Conservation (phyloP, 1,140 invertebrate genomes). For the Asobara japonica region DNA sequence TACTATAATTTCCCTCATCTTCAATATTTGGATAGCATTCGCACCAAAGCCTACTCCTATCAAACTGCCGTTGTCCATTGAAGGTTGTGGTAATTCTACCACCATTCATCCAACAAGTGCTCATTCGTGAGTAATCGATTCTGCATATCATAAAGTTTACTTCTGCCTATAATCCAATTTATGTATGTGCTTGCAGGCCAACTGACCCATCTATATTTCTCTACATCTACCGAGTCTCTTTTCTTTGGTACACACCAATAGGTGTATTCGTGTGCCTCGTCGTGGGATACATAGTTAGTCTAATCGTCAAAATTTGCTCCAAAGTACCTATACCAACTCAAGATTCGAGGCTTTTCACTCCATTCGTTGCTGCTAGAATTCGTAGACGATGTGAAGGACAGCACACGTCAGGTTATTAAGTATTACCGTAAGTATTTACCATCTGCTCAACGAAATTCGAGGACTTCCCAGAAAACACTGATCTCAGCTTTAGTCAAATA, state of each 20-base stretch:
- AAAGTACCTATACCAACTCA: constrained; percentile 46
- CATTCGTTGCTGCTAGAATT: constrained; percentile 69
- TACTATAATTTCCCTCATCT: constrained; percentile 72
- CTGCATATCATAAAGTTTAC: background rate
- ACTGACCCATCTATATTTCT: constrained; percentile 44
- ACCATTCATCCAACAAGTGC: constrained; percentile 17
- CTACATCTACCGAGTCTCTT: constrained; percentile 72
- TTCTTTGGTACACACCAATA: constrained; percentile 82
- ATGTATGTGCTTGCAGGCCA: constrained; percentile 28
- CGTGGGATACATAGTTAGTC: constrained; percentile 72
- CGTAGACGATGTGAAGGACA: constrained; percentile 38
- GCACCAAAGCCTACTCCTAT: constrained; percentile 75
- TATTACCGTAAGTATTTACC: too few relatives aligned
- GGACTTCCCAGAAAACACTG: background rate
- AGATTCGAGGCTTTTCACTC: constrained; percentile 75
- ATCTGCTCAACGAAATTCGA: constrained; percentile 40
- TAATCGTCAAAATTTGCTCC: constrained; percentile 50
- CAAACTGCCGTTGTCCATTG: constrained; percentile 69
- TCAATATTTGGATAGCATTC: constrained; percentile 86
- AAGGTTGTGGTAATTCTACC: constrained; percentile 66
- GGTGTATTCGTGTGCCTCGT: constrained; percentile 74
- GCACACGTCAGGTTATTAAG: constrained; percentile 44
- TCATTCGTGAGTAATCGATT: background rate
- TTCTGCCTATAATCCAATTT: background rate
- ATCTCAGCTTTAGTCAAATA: too few relatives aligned